Conservation (phyloP, 2,797 vertebrate genomes). For the Micrastur ruficollis region DNA sequence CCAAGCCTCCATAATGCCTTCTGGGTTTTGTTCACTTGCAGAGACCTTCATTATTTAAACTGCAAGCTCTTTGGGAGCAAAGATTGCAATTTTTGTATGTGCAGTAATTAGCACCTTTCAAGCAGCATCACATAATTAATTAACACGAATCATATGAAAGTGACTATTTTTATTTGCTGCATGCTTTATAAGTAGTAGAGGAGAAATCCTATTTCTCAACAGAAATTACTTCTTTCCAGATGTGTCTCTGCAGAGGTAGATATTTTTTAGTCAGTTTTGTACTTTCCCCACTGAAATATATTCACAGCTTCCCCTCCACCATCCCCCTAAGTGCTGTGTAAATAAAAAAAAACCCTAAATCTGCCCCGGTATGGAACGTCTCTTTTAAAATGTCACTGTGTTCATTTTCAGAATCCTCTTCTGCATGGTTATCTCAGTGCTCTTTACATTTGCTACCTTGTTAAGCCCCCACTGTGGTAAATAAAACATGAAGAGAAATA, state of each 20-base stretch:
- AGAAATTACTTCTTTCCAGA: not conserved
- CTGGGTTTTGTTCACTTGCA: not conserved
- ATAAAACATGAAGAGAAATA: slow-evolving; percentile 76
- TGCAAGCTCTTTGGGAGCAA: not conserved
- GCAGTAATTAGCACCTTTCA: not conserved
- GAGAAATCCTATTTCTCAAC: not conserved
- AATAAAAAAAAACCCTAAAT: slow-evolving; percentile 12
- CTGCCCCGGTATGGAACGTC: slow-evolving; percentile 1
- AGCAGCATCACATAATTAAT: not conserved
- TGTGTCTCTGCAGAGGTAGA: not conserved
- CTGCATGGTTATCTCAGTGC: slow-evolving; percentile 49
- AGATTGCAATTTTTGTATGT: not conserved
- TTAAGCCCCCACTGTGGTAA: slow-evolving; percentile 71
- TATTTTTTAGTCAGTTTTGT: not conserved
- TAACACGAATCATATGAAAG: not conserved
- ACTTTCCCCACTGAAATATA: not conserved
- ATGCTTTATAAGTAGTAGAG: not conserved
- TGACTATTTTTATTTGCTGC: not conserved
- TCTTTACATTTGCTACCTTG: slow-evolving; percentile 71
- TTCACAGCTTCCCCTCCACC: not conserved
- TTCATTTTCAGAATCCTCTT: slow-evolving; percentile 41
- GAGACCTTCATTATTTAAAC: not conserved
- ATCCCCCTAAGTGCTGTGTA: not conserved
- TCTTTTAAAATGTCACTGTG: slow-evolving; percentile 39
- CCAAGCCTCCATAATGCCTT: not conserved